These are phyloP conservation scores for Panthera uncia DNA, from an alignment of 2,113 vertebrate species.

Conservation along the genomic window DNA sequence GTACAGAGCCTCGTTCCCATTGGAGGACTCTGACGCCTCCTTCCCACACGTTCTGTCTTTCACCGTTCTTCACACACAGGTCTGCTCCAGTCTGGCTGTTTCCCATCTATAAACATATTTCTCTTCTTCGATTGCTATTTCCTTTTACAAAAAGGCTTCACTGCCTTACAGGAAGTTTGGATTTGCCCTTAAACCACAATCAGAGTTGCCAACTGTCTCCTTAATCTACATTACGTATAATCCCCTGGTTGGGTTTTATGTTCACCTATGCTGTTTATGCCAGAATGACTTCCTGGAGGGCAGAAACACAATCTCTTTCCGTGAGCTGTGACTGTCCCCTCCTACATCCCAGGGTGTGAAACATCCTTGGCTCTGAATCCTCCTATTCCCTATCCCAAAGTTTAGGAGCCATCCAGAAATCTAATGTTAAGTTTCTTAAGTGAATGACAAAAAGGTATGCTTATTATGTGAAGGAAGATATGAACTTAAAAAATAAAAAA, in stretches of 20 bases:
- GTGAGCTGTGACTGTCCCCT: neutral
- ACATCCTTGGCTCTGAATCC: neutral
- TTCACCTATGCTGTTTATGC: neutral
- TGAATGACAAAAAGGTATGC: neutral
- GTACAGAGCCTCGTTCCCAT: neutral
- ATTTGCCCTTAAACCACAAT: slow-evolving; percentile 21
- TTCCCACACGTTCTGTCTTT: neutral
- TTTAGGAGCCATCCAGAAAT: neutral
- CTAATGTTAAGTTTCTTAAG: neutral
- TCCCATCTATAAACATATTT: neutral
- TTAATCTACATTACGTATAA: neutral
- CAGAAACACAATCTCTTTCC: slow-evolving; percentile 29
- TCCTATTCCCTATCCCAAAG: neutral
- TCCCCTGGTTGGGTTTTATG: neutral
- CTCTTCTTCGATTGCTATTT: neutral
- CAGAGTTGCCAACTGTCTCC: neutral
- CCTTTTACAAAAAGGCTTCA: slow-evolving; percentile 42
- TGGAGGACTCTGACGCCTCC: neutral
- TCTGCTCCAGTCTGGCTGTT: neutral
- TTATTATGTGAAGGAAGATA: neutral
- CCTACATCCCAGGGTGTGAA: neutral
- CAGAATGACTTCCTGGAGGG: neutral
- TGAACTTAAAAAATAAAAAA: neutral
- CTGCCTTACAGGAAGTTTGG: neutral
- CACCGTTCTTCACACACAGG: neutral